A percentile compares a stretch with the other conserved stretches of the same genome.
phyloP scores from a whole-genome alignment of 2,797 vertebrate species.

The Helicolenus hilgendorfi region DNA sequence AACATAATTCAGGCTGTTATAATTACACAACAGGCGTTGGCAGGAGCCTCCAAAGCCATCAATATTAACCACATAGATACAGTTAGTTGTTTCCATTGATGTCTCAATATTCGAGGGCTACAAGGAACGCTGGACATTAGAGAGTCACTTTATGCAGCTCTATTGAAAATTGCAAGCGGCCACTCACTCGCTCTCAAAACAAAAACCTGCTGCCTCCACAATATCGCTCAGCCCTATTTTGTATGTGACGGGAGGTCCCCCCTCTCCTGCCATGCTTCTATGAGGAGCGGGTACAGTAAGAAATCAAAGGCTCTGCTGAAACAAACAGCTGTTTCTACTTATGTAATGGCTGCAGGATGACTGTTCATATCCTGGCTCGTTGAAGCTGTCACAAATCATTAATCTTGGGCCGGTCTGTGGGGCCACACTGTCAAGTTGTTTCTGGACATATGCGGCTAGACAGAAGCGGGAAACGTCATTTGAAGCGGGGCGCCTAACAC shows the following conservation, averaged over 20 bases:
- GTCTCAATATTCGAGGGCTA: constrained; percentile 37
- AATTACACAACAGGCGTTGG: constrained; percentile 82
- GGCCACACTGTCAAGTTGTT: constrained; percentile 84
- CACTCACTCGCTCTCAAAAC: not conserved
- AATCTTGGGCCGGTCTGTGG: constrained; percentile 82
- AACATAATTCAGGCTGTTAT: constrained; percentile 85
- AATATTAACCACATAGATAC: constrained; percentile 61
- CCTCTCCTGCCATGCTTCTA: constrained; percentile 44
- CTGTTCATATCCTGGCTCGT: constrained; percentile 88
- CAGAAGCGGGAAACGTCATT: constrained; percentile 54
- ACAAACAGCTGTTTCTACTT: constrained; percentile 90
- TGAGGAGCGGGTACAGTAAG: constrained; percentile 66
- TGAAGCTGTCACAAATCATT: constrained; percentile 90
- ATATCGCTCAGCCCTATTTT: constrained; percentile 42
- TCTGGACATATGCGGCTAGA: constrained; percentile 72
- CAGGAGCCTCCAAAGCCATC: constrained; percentile 62
- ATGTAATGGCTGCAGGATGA: constrained; percentile 89
- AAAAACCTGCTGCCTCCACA: constrained; percentile 48
- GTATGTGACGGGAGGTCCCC: constrained; percentile 56
- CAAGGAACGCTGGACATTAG: constrained; percentile 25
- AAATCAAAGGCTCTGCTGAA: constrained; percentile 77
- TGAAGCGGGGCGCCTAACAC: constrained; percentile 48
- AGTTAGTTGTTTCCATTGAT: constrained; percentile 50
- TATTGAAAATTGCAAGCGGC: constrained; percentile 40
- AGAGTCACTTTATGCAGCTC: constrained; percentile 25